A percentile compares a stretch with the other conserved stretches of the same genome.
Evolutionary conservation across 30 jellyfish, hydroid and myxozoan species (phyloP).

Genomic region (Turritopsis dohrnii): DNA sequence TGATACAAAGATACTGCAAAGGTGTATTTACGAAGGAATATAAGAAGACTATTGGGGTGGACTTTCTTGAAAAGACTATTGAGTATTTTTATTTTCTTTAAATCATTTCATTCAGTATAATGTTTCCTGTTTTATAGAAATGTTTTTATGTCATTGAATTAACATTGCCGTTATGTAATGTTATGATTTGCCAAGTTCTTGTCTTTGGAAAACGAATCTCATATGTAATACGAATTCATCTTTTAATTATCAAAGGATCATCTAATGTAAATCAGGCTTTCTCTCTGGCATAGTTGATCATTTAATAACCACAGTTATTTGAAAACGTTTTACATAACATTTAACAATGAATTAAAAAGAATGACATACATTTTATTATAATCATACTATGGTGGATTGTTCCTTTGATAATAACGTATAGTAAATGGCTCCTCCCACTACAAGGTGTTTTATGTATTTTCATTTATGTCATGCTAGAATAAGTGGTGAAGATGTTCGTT

Average conservation of each 20-base stretch:
- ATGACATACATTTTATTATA: neutral
- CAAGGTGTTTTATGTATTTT: neutral
- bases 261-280: neutral
- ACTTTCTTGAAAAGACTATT: slow-evolving; percentile 68
- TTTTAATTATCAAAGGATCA: neutral
- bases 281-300: neutral
- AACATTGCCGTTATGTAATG: neutral
- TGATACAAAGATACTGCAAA: slow-evolving; percentile 88
- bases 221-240: neutral
- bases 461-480: slow-evolving; percentile 28
- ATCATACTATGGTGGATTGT: no score
- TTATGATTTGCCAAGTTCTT: neutral
- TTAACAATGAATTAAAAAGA: no score
- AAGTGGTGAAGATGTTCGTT: slow-evolving; percentile 82
- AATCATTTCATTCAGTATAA: neutral
- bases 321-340: neutral
- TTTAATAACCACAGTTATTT: neutral
- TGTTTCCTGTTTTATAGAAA: neutral
- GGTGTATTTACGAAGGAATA: slow-evolving; percentile 80
- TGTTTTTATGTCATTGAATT: neutral
- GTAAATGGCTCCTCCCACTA: neutral
- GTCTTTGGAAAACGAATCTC: neutral
- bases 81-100: slow-evolving; percentile 18
- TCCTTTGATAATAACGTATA: neutral
- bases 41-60: slow-evolving; percentile 93